A percentile compares a stretch with the other conserved stretches of the same genome.
These are phyloP conservation scores for Psylliodes chrysocephalus DNA, from an alignment of 2,888 invertebrate species.

Conservation along the genomic window DNA sequence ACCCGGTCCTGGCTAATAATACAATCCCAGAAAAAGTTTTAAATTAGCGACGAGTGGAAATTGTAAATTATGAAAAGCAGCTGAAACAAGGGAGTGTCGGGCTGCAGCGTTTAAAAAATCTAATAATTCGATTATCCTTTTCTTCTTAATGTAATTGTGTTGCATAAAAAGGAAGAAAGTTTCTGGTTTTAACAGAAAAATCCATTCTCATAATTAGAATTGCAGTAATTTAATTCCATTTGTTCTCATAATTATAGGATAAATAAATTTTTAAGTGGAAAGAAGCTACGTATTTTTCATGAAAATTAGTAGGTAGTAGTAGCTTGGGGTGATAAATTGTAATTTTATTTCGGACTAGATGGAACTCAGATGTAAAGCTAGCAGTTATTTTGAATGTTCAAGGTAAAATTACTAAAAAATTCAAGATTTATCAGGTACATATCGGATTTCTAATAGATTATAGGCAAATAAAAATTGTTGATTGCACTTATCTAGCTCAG, in stretches of 20 bases:
- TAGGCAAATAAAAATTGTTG: too few species aligned
- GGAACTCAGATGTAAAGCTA: too few species aligned
- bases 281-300: too few species aligned
- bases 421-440: too few species aligned
- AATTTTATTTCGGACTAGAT: too few species aligned
- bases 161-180: slow-evolving; percentile 9
- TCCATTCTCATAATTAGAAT: slow-evolving; percentile 4
- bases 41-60: slow-evolving; percentile 16
- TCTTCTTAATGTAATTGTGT: slow-evolving; percentile 27
- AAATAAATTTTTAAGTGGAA: background rate
- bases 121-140: slow-evolving; percentile 53
- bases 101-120: slow-evolving; percentile 54
- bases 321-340: too few species aligned
- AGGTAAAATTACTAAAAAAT: too few species aligned
- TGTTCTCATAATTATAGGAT: background rate
- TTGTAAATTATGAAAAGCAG: slow-evolving; percentile 45
- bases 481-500: too few species aligned
- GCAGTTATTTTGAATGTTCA: too few species aligned
- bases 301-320: too few species aligned
- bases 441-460: too few species aligned
- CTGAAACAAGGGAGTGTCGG: slow-evolving; percentile 45
- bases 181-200: slow-evolving; percentile 1
- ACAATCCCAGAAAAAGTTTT: slow-evolving; percentile 9
- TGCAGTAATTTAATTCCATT: background rate
- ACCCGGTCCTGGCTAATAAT: too few species aligned